Percentiles rank a stretch among this genome's conserved stretches.
phyloP scores from a whole-genome alignment of 2,888 invertebrate genomes.

The Tetrapedia diversipes region DNA sequence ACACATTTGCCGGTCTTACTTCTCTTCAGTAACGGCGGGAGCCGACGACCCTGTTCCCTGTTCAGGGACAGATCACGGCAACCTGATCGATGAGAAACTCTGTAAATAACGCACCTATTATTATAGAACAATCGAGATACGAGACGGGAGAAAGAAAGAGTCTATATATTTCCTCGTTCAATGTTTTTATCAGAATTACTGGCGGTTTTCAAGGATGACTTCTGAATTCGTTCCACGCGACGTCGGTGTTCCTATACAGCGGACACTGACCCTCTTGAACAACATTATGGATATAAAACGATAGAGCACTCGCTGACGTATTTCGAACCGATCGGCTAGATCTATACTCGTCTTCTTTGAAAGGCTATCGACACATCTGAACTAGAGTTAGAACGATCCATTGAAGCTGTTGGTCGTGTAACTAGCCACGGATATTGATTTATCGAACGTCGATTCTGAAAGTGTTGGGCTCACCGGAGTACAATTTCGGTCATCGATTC shows the following conservation, averaged over 20 bases:
- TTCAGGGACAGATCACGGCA: conserved; percentile 4
- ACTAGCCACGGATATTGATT: too few relatives aligned
- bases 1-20: not conserved
- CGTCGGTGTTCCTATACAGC: not conserved
- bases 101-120: conserved; percentile 53
- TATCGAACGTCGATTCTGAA: not conserved
- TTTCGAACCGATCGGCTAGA: not conserved
- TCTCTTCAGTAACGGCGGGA: not conserved
- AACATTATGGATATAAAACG: not conserved
- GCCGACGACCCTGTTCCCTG: conserved; percentile 11
- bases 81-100: conserved; percentile 21
- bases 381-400: not conserved
- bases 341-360: not conserved
- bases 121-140: conserved; percentile 13
- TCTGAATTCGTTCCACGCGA: not conserved
- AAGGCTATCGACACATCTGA: too few relatives aligned
- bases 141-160: not conserved
- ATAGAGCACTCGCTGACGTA: not conserved
- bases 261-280: not conserved
- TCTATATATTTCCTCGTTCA: conserved; percentile 40
- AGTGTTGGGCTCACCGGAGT: too few relatives aligned
- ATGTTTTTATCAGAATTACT: conserved; percentile 29
- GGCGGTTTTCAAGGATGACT: conserved; percentile 8
- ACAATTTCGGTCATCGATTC: not conserved
- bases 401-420: too few relatives aligned